phyloP scores from a whole-genome alignment of 2,113 vertebrate species.

The Polypterus senegalus region DNA sequence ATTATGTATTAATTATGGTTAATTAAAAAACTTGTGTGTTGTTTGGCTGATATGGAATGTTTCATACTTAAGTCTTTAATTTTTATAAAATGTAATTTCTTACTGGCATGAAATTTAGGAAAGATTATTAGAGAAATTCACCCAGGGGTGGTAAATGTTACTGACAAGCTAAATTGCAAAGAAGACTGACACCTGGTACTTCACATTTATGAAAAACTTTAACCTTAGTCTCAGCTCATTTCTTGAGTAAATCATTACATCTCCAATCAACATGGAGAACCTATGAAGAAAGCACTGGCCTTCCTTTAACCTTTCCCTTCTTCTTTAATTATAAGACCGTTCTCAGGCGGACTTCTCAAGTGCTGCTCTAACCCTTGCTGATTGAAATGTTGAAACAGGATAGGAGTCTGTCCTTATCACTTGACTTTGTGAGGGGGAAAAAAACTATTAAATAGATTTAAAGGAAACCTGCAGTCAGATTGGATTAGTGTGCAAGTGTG shows the following conservation, averaged over 20 bases:
- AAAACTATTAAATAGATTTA: background rate
- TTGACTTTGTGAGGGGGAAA: background rate
- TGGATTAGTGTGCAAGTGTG: constrained; percentile 4
- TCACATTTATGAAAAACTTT: no score
- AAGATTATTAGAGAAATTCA: no score
- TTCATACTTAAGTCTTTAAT: no score
- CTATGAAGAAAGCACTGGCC: background rate
- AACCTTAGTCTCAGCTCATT: background rate
- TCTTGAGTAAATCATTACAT: background rate
- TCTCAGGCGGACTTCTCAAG: background rate
- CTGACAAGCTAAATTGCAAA: no score
- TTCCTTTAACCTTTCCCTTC: background rate
- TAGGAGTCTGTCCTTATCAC: background rate
- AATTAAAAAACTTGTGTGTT: no score
- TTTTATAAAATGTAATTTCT: no score
- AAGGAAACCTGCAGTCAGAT: background rate
- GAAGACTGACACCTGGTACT: no score
- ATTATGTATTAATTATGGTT: no score
- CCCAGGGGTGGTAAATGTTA: no score
- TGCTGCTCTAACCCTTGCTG: background rate
- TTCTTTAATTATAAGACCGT: background rate
- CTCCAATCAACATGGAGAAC: background rate
- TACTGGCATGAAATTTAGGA: no score
- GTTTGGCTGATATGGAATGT: no score
- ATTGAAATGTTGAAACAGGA: background rate